These are phyloP conservation scores for Chrysomela aeneicollis DNA, from an alignment of 2,888 invertebrate species.

Conservation along the genomic window DNA sequence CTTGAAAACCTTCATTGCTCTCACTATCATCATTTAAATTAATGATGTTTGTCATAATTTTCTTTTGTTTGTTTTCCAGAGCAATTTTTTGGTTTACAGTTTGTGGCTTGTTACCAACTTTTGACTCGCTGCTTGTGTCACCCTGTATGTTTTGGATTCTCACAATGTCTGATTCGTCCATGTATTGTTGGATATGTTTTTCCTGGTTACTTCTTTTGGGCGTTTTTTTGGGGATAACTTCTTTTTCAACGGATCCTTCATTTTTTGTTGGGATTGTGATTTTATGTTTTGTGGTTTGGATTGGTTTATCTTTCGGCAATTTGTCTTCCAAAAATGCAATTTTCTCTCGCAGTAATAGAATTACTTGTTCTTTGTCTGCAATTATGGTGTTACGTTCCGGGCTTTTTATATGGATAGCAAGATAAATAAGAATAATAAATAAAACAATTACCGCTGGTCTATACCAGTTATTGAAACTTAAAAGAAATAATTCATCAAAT, in stretches of 20 bases:
- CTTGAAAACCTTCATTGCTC: too few species aligned
- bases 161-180: too few species aligned
- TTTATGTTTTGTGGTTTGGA: not conserved
- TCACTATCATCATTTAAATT: too few species aligned
- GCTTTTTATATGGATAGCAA: too few species aligned
- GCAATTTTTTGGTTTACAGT: too few species aligned
- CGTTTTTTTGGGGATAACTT: not conserved
- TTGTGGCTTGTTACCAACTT: not conserved
- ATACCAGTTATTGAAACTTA: too few species aligned
- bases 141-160: not conserved
- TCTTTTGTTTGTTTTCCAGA: too few species aligned
- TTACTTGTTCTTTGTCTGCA: conserved; percentile 1
- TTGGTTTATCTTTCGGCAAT: not conserved
- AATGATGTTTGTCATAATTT: too few species aligned
- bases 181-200: not conserved
- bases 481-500: too few species aligned
- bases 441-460: too few species aligned
- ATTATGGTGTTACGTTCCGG: too few species aligned
- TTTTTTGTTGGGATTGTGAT: not conserved
- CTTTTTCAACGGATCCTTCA: not conserved
- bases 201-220: not conserved
- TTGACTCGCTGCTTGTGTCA: not conserved
- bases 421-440: too few species aligned
- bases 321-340: conserved; percentile 2
- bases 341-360: not conserved